These are phyloP conservation scores for Gymnoscopelus microlampas DNA, from an alignment of 2,797 vertebrate genomes.

Conservation along the genomic window DNA sequence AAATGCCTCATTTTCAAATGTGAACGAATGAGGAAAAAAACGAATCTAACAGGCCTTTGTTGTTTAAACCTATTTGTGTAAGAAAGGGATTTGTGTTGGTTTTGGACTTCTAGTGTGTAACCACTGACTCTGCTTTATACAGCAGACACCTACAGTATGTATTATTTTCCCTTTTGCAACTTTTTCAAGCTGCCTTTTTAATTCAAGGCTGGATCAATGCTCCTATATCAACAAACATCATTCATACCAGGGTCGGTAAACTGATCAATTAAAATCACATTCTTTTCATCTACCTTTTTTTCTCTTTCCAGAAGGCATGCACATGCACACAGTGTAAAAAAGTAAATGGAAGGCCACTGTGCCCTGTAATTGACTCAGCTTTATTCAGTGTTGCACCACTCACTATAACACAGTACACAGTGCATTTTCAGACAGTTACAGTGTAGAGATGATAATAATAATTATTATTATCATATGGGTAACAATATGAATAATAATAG, in stretches of 20 bases:
- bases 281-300: slow-evolving; percentile 3
- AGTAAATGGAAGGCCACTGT: slow-evolving; percentile 39
- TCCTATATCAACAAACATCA: slow-evolving; percentile 2
- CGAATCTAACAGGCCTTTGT: too few species aligned
- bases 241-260: slow-evolving; percentile 3
- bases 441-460: too few species aligned
- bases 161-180: slow-evolving; percentile 7
- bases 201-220: slow-evolving; percentile 47
- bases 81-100: too few species aligned
- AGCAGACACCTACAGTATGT: slow-evolving; percentile 18
- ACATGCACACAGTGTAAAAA: slow-evolving; percentile 24
- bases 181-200: slow-evolving; percentile 35
- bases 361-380: slow-evolving; percentile 43
- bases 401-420: not conserved
- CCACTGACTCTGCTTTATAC: not conserved
- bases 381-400: slow-evolving; percentile 31
- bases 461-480: too few species aligned
- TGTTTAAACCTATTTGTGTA: too few species aligned
- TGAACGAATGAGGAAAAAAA: too few species aligned
- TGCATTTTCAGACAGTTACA: too few species aligned
- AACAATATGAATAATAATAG: too few species aligned
- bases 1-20: too few species aligned
- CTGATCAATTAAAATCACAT: slow-evolving; percentile 35
- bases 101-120: too few species aligned
- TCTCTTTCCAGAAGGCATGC: slow-evolving; percentile 45